Base-by-base conservation (phyloP, 2,113 vertebrate genomes). In the Petromus typicus region DNA sequence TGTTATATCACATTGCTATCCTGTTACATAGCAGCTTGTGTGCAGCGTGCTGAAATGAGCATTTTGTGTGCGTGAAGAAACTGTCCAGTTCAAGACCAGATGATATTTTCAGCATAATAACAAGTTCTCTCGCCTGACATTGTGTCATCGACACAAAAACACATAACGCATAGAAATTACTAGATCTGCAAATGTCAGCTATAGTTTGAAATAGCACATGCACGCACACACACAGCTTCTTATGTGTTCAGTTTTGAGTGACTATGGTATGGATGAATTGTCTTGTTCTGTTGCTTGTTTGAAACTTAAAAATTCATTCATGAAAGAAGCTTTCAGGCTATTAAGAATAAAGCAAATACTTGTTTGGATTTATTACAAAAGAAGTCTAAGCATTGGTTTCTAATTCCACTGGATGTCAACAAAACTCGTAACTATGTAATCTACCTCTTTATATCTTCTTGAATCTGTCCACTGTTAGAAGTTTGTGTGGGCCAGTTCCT, bases 11-110 rank as follows among this genome's bases (percentile, higher is more conserved):
- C 85, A 93, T 96, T 67, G 89, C 91, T n/a, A 56, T 96, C 92
- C 93, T 97, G 97, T 96, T 97, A 96, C 87, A 16, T 93, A 94
- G 95, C 97, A 96, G 97, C 94, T 96, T 82, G 88, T 92, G 81
- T 96, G 93, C 95, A 97, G 95, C 0, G 3, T 10, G 51, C 98
- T 97, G 89, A 93, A 89, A 92, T 43, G 23, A 43, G 40, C 25
- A n/a, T 69, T 69, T 43, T 48, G 43, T 76, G 43, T 48, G 27
- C 17, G 73, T 76, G 73, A 45, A 32, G 27, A 76, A 76, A 76
- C 43, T 76, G 27, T 32, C 30, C 45, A 51, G 32, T 78, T 78
- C 32, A 51, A 51, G 45, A 25, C 18, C 51, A 14, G 12, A 45
- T 75, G 40, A 43, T 75, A 40, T 45, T 75, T 27, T 8, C 10